Conservation (phyloP, 2,888 invertebrate species). For the Anodontia alba region DNA sequence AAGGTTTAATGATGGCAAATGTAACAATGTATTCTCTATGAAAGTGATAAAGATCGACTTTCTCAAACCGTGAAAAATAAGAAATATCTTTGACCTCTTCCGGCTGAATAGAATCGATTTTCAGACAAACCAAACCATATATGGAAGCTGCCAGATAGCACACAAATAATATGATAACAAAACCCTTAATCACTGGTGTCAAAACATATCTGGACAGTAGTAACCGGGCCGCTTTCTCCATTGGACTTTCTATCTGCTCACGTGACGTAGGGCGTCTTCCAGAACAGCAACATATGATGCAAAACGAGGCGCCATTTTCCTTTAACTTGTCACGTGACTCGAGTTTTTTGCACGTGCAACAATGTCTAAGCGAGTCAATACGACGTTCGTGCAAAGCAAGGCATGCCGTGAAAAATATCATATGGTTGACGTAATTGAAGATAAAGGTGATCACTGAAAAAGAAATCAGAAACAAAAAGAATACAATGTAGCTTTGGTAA, state of each 20-base stretch:
- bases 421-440: constrained; percentile 49
- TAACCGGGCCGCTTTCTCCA: constrained; percentile 34
- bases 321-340: constrained; percentile 34
- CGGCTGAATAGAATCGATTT: neutral
- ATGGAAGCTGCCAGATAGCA: neutral
- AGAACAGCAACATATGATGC: constrained; percentile 47
- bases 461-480: neutral
- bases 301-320: constrained; percentile 30
- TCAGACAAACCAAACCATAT: neutral
- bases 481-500: no score
- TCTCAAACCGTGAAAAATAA: neutral
- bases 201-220: neutral
- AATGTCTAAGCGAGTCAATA: constrained; percentile 47
- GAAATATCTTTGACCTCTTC: constrained; percentile 7
- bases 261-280: constrained; percentile 39
- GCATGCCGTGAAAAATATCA: constrained; percentile 45
- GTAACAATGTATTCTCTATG: neutral
- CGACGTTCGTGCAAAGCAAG: constrained; percentile 48
- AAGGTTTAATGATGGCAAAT: neutral
- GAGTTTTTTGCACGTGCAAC: constrained; percentile 44
- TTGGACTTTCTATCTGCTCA: constrained; percentile 39
- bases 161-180: neutral
- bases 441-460: constrained; percentile 48
- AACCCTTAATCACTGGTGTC: neutral
- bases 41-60: neutral